phyloP scores from a whole-genome alignment of 1,140 invertebrate species.

The Caenorhabditis briggsae region DNA sequence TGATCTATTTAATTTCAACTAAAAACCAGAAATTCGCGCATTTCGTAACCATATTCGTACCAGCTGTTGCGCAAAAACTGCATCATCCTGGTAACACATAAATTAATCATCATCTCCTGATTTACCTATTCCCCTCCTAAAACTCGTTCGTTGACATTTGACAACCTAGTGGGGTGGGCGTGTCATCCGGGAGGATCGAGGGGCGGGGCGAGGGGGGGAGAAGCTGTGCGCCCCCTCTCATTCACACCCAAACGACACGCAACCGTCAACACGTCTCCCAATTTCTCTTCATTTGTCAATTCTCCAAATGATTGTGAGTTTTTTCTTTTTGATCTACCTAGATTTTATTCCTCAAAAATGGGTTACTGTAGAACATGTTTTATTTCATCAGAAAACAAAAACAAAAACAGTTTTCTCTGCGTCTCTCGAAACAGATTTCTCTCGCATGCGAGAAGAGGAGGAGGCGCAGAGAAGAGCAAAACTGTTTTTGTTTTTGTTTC shows the following conservation, averaged over 20 bases:
- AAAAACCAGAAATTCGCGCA: too few relatives aligned
- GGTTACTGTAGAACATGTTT: neutral
- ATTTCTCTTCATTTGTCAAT: neutral
- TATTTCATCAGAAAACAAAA: neutral
- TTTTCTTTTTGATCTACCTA: neutral
- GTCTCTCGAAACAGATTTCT: neutral
- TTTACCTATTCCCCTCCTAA: neutral
- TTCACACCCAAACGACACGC: conserved; percentile 36
- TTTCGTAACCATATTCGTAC: neutral
- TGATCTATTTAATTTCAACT: too few relatives aligned
- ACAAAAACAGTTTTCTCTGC: neutral
- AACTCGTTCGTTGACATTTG: conserved; percentile 17
- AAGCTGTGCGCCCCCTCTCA: conserved; percentile 29
- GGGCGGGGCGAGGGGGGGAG: conserved; percentile 13
- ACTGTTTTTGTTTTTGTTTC: neutral
- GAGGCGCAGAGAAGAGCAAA: neutral
- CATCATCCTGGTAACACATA: conserved; percentile 14
- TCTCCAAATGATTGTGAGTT: conserved; percentile 16
- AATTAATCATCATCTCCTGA: conserved; percentile 27
- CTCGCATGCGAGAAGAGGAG: neutral
- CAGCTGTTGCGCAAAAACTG: conserved; percentile 47
- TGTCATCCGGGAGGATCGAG: neutral
- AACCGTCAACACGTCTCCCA: neutral
- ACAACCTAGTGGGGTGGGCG: neutral
- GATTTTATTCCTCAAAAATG: too few relatives aligned